phyloP scores from a whole-genome alignment of 2,888 invertebrate species.

The Chloromyia formosa region DNA sequence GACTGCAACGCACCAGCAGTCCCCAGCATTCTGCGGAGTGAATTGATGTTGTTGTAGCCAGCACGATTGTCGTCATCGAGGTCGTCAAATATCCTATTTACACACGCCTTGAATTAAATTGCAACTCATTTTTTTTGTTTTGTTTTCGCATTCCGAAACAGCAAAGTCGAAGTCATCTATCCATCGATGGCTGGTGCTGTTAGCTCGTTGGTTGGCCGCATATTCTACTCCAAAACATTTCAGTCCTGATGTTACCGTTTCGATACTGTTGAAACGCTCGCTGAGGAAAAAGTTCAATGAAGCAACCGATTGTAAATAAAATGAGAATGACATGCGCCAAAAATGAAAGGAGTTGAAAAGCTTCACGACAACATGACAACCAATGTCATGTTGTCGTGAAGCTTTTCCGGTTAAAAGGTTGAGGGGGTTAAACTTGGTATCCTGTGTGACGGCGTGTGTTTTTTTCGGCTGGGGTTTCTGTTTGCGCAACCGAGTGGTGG shows the following conservation, averaged over 20 bases:
- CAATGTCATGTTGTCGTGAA: not conserved
- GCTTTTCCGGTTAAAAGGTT: not conserved
- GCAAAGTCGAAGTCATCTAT: not conserved
- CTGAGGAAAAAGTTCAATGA: conserved; percentile 8
- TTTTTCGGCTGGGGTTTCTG: no score
- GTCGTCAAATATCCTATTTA: conserved; percentile 25
- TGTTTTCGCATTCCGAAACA: conserved; percentile 37
- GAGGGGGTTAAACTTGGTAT: not conserved
- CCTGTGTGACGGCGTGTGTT: not conserved
- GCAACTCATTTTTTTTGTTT: not conserved
- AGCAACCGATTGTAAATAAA: conserved; percentile 33
- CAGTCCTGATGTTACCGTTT: conserved; percentile 11
- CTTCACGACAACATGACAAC: no score
- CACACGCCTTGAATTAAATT: conserved; percentile 29
- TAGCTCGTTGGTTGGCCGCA: no score
- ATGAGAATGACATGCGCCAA: conserved; percentile 18
- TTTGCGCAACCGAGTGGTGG: no score
- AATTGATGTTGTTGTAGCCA: not conserved
- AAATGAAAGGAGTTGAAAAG: conserved; percentile 12
- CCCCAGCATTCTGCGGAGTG: not conserved
- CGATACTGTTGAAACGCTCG: no score
- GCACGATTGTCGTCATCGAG: not conserved
- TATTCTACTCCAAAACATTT: not conserved
- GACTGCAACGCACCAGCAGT: conserved; percentile 29
- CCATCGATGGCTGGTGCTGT: not conserved